phyloP scores from a whole-genome alignment of 2,113 vertebrate genomes.

The Sceloporus tristichus region DNA sequence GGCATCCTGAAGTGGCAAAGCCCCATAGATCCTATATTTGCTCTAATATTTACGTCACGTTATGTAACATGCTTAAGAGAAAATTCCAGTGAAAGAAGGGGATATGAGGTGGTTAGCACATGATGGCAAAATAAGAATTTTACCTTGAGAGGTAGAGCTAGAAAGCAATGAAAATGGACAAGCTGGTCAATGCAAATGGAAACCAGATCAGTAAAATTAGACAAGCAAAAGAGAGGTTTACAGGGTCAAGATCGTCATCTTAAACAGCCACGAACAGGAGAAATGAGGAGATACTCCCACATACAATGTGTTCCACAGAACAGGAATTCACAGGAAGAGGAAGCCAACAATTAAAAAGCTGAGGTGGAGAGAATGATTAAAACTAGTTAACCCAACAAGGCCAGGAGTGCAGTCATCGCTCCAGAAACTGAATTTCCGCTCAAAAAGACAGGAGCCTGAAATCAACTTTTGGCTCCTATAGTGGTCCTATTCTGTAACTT shows the following conservation, averaged over 20 bases:
- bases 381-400: too few species aligned
- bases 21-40: too few species aligned
- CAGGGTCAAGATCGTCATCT: not conserved
- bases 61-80: too few species aligned
- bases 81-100: not conserved
- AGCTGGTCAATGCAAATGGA: not conserved
- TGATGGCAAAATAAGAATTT: not conserved
- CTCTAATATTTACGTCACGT: too few species aligned
- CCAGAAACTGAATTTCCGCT: too few species aligned
- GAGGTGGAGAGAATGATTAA: not conserved
- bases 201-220: not conserved
- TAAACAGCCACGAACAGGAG: not conserved
- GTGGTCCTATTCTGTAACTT: not conserved
- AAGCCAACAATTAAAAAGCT: not conserved
- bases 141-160: not conserved
- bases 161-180: not conserved
- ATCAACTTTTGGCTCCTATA: not conserved
- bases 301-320: not conserved
- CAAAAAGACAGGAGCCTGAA: not conserved
- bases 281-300: not conserved
- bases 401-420: too few species aligned
- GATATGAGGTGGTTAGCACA: not conserved
- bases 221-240: not conserved
- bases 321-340: too few species aligned
- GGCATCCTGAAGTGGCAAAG: not conserved